Evolutionary conservation across 2,113 vertebrate genomes (phyloP).

Genomic region (Hydrolagus affinis): DNA sequence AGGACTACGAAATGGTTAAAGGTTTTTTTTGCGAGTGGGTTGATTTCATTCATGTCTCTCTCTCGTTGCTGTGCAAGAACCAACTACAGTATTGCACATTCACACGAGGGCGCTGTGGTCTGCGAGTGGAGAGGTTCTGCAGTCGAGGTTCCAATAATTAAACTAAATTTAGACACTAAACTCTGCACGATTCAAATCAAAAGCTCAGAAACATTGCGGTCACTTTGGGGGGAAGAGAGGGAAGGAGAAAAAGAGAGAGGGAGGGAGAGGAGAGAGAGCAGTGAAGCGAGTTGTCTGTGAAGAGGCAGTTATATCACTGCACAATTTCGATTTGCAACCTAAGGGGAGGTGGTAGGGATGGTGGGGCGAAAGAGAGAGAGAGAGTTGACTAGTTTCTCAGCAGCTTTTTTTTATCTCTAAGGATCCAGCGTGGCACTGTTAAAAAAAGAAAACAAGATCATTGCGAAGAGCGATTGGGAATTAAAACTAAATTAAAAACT

Average conservation of each 20-base stretch:
- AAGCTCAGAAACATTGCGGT: neutral
- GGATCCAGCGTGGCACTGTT: too few species aligned
- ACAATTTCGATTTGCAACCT: neutral
- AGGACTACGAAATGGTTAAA: slow-evolving; percentile 8
- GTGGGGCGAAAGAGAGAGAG: neutral
- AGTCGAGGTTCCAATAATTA: neutral
- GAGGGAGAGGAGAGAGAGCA: too few species aligned
- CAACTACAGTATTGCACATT: too few species aligned
- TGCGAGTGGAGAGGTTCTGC: neutral
- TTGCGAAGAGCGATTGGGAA: too few species aligned
- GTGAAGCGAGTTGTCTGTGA: neutral
- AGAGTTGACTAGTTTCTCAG: neutral
- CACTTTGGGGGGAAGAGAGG: neutral
- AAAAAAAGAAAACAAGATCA: too few species aligned
- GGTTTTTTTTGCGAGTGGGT: neutral
- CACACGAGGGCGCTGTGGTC: neutral
- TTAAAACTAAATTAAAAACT: too few species aligned
- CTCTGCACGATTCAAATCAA: neutral
- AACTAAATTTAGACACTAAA: too few species aligned
- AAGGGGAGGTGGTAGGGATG: neutral
- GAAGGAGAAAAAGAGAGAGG: too few species aligned
- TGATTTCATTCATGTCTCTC: too few species aligned
- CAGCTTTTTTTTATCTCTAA: neutral
- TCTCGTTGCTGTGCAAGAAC: too few species aligned
- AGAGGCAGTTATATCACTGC: neutral